Percentiles rank a stretch among this genome's conserved stretches.
Conservation (phyloP, 1,140 invertebrate species). For the Lepidurus apus region DNA sequence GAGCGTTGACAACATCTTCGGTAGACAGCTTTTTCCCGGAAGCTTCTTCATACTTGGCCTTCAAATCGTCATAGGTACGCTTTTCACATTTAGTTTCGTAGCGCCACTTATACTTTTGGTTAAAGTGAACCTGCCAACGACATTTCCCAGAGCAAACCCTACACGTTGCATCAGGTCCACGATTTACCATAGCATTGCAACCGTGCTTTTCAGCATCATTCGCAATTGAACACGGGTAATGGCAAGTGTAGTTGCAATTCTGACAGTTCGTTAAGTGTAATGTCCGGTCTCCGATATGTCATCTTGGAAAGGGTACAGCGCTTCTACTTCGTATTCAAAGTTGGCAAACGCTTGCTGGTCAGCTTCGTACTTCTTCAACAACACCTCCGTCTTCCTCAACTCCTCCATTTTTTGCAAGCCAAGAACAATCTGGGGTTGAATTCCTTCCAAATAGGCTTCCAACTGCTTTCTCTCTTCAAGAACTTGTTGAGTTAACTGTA, state of each 20-base stretch:
- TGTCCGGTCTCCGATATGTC: neutral
- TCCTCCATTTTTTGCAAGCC: neutral
- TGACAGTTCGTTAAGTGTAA: neutral
- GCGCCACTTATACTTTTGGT: neutral
- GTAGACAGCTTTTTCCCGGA: neutral
- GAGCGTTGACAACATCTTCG: neutral
- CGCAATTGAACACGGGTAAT: neutral
- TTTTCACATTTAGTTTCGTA: neutral
- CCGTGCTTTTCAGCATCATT: neutral
- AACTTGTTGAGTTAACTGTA: neutral
- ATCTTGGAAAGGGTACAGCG: neutral
- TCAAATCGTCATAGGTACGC: neutral
- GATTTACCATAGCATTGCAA: neutral
- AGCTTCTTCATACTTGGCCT: neutral
- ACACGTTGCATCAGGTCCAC: neutral
- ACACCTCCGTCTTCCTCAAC: neutral
- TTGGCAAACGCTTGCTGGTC: neutral
- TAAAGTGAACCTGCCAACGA: neutral
- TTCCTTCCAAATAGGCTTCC: slow-evolving; percentile 8
- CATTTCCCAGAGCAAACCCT: neutral
- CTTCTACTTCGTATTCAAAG: neutral
- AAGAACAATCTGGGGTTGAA: neutral
- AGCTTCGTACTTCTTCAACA: neutral
- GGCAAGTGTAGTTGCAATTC: neutral
- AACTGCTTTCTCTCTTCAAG: neutral